These are phyloP conservation scores for Synergus gifuensis DNA, from an alignment of 2,888 invertebrate genomes.

Conservation along the genomic window DNA sequence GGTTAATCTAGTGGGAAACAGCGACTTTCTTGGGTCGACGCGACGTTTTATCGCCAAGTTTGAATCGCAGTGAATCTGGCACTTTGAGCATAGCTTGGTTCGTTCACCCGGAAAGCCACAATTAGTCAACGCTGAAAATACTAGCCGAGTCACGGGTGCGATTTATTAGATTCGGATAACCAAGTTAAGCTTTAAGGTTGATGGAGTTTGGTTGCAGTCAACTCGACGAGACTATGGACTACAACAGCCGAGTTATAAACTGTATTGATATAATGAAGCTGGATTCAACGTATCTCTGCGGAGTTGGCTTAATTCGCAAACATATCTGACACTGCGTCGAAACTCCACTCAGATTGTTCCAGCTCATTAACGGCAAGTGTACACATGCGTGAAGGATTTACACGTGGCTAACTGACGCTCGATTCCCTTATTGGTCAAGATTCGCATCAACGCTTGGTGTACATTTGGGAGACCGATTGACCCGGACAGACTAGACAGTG, in stretches of 20 bases:
- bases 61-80: conserved; percentile 34
- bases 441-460: conserved; percentile 25
- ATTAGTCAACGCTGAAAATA: conserved; percentile 42
- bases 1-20: conserved; percentile 57
- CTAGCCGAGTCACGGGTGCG: conserved; percentile 1
- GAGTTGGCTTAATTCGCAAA: conserved; percentile 37
- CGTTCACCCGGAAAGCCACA: conserved; percentile 38
- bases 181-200: conserved; percentile 33
- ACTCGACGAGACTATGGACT: background rate
- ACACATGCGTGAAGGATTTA: conserved; percentile 41
- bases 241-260: conserved; percentile 24
- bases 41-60: conserved; percentile 31
- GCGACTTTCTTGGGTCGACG: conserved; percentile 35
- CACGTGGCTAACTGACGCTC: conserved; percentile 16
- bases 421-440: conserved; percentile 24
- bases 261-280: conserved; percentile 19
- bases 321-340: conserved; percentile 25
- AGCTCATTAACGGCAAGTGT: conserved; percentile 34
- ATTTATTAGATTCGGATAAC: conserved; percentile 32
- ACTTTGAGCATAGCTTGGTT: conserved; percentile 19
- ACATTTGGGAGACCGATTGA: conserved; percentile 32
- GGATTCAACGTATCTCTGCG: conserved; percentile 11
- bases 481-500: conserved; percentile 23
- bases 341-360: conserved; percentile 38
- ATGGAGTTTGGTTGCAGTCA: conserved; percentile 2